phyloP scores from a whole-genome alignment of 2,113 vertebrate genomes.

The Misgurnus mizolepis region DNA sequence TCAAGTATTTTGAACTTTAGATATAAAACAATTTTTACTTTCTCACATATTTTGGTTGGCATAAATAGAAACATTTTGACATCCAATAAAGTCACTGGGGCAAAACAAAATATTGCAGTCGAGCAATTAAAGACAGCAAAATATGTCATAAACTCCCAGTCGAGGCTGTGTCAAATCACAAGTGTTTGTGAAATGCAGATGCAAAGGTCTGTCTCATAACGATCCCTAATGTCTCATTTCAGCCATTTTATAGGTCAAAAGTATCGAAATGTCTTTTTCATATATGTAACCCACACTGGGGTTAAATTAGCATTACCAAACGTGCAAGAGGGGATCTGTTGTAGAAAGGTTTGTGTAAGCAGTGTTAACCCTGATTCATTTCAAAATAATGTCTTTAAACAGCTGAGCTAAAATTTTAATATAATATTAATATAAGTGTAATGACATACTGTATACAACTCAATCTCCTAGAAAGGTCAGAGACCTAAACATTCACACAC shows the following conservation, averaged over 20 bases:
- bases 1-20: neutral
- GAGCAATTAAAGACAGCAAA: slow-evolving; percentile 41
- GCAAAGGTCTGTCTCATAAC: slow-evolving; percentile 30
- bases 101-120: slow-evolving; percentile 21
- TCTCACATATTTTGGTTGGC: neutral
- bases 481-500: neutral
- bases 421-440: neutral
- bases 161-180: neutral
- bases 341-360: neutral
- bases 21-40: neutral
- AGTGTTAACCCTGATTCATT: neutral
- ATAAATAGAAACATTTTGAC: neutral
- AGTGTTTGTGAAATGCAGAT: slow-evolving; percentile 36
- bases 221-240: neutral
- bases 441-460: neutral
- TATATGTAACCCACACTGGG: neutral
- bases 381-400: too few relatives aligned
- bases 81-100: slow-evolving; percentile 14
- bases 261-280: neutral
- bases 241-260: neutral
- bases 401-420: too few relatives aligned
- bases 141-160: neutral
- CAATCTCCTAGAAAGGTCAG: neutral
- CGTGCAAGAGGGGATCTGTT: neutral
- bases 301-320: neutral